A percentile compares a stretch with the other conserved stretches of the same genome.
phyloP scores from a whole-genome alignment of 2,797 vertebrate species.

The Channallabes apus region DNA sequence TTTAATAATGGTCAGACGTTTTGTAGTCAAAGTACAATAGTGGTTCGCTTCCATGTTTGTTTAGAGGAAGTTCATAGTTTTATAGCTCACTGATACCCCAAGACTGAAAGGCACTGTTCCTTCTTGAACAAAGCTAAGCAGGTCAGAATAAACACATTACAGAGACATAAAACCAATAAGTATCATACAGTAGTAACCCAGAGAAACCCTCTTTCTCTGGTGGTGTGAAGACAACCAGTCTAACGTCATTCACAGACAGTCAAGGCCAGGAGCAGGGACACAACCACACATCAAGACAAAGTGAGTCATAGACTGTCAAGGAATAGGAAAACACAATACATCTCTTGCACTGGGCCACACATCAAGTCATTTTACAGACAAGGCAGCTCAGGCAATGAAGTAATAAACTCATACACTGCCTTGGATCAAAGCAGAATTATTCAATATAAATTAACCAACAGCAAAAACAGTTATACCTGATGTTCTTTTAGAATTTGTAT shows the following conservation, averaged over 20 bases:
- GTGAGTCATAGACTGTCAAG: conserved; percentile 20
- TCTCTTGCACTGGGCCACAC: conserved; percentile 6
- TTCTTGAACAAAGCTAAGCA: not conserved
- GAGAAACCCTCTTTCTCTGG: not conserved
- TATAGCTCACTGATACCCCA: no score
- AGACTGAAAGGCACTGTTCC: no score
- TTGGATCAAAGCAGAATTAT: conserved; percentile 1
- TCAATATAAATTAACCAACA: not conserved
- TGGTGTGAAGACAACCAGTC: not conserved
- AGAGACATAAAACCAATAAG: not conserved
- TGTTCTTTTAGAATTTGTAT: not conserved
- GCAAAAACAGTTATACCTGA: not conserved
- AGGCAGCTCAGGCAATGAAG: not conserved
- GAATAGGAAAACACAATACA: conserved; percentile 28
- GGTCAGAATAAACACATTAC: not conserved
- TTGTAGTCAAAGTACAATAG: no score
- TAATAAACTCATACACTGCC: conserved; percentile 6
- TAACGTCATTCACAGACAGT: not conserved
- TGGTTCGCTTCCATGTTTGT: no score
- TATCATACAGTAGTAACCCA: not conserved
- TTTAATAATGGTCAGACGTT: no score
- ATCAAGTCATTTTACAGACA: conserved; percentile 7
- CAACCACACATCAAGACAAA: conserved; percentile 10
- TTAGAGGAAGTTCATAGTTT: no score
- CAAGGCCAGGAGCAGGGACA: conserved; percentile 20